phyloP scores from a whole-genome alignment of 2,113 vertebrate species.

The Entelurus aequoreus region DNA sequence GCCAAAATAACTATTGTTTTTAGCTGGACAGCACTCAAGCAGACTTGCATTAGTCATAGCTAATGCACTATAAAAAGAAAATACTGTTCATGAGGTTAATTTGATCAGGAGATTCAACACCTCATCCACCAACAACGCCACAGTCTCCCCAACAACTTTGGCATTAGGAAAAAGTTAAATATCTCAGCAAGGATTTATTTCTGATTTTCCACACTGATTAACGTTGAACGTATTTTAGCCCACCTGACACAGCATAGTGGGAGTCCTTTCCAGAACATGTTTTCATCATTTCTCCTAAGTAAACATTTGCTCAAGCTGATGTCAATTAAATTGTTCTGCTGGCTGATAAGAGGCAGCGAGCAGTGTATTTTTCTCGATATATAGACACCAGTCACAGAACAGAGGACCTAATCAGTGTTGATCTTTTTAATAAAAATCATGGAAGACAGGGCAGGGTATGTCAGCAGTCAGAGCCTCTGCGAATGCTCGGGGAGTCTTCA shows the following conservation, averaged over 20 bases:
- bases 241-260: constrained; percentile 56
- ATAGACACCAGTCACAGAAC: constrained; percentile 57
- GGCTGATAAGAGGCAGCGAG: constrained; percentile 58
- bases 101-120: constrained; percentile 58
- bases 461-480: constrained; percentile 32
- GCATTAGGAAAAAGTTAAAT: constrained; percentile 32
- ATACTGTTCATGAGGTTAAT: constrained; percentile 59
- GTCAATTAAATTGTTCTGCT: constrained; percentile 62
- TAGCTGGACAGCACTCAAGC: constrained; percentile 48
- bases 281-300: constrained; percentile 60
- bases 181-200: constrained; percentile 48
- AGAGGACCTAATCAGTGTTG: constrained; percentile 55
- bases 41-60: constrained; percentile 61
- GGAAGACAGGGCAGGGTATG: constrained; percentile 40
- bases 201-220: constrained; percentile 65
- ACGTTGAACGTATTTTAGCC: constrained; percentile 51
- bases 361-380: constrained; percentile 41
- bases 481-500: constrained; percentile 51
- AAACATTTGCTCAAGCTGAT: constrained; percentile 61
- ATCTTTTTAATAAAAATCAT: constrained; percentile 58
- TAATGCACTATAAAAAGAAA: constrained; percentile 57
- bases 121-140: constrained; percentile 54
- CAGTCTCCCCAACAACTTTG: constrained; percentile 32
- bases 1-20: constrained; percentile 66
- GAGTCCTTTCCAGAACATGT: constrained; percentile 56